These are phyloP conservation scores for Metaphire vulgaris DNA, from an alignment of 1,140 invertebrate genomes.

Conservation along the genomic window DNA sequence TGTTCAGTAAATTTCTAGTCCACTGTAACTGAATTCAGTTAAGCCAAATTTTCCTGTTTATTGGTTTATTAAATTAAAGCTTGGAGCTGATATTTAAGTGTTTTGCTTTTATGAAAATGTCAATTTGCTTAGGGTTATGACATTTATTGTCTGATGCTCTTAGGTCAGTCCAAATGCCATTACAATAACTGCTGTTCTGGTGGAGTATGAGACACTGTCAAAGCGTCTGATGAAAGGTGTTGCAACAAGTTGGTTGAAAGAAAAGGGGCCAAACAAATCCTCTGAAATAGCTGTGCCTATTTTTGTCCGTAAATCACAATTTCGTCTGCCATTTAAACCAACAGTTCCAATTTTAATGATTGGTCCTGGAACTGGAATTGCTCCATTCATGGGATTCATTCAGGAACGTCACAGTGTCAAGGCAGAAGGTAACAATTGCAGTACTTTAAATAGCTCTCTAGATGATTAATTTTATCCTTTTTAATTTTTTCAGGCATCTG, in stretches of 20 bases:
- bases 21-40: too few species aligned
- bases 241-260: slow-evolving; percentile 78
- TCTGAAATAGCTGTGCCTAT: slow-evolving; percentile 56
- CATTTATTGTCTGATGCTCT: too few species aligned
- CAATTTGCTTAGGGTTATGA: too few species aligned
- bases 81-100: too few species aligned
- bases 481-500: too few species aligned
- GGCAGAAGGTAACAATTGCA: slow-evolving; percentile 54
- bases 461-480: too few species aligned
- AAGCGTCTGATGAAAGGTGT: slow-evolving; percentile 83
- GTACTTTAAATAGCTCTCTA: too few species aligned
- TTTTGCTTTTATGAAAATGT: too few species aligned
- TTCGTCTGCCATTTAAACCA: slow-evolving; percentile 80
- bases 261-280: slow-evolving; percentile 57
- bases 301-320: slow-evolving; percentile 66
- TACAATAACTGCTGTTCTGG: slow-evolving; percentile 94
- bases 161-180: slow-evolving; percentile 77
- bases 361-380: slow-evolving; percentile 95
- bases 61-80: too few species aligned
- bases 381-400: slow-evolving; percentile 95
- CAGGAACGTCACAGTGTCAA: slow-evolving; percentile 73
- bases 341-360: slow-evolving; percentile 94
- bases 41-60: too few species aligned
- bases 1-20: too few species aligned
- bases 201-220: slow-evolving; percentile 84